A percentile compares a stretch with the other conserved stretches of the same genome.
phyloP scores from a whole-genome alignment of 2,888 invertebrate genomes.

The Oxytorus armatus region DNA sequence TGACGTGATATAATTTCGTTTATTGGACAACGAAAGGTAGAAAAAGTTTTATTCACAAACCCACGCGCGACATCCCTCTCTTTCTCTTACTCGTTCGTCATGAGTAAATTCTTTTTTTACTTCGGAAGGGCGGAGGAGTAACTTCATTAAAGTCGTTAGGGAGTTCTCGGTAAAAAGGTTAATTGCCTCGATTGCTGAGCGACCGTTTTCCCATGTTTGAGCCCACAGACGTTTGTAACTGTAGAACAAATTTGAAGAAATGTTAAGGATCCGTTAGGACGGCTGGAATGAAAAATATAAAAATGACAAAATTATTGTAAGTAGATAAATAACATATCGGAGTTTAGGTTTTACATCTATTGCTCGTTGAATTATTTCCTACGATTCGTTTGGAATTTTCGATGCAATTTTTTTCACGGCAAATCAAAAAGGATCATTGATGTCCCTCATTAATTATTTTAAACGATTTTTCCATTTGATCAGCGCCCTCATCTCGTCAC shows the following conservation, averaged over 20 bases:
- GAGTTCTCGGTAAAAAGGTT: conserved; percentile 60
- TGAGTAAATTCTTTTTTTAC: conserved; percentile 16
- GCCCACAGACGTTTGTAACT: not conserved
- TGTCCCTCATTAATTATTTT: no score
- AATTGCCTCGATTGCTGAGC: conserved; percentile 54
- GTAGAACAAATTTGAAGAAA: no score
- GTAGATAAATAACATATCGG: no score
- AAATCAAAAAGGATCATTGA: no score
- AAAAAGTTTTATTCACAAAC: conserved; percentile 13
- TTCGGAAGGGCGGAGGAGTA: conserved; percentile 38
- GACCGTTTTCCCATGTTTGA: conserved; percentile 14
- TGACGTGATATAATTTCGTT: conserved; percentile 32
- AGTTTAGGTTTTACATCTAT: no score
- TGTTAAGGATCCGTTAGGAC: no score
- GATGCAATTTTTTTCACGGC: no score
- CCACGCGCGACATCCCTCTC: conserved; percentile 55
- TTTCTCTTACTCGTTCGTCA: not conserved
- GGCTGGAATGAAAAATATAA: no score
- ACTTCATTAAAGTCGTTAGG: conserved; percentile 62
- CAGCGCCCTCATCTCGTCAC: not conserved
- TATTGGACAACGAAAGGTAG: conserved; percentile 11
- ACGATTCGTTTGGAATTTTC: no score
- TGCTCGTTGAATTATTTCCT: no score
- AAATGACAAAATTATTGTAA: no score
- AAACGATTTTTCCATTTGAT: not conserved